Base-by-base conservation (phyloP, 2,113 vertebrate species). In the Chloroceryle aenea region DNA sequence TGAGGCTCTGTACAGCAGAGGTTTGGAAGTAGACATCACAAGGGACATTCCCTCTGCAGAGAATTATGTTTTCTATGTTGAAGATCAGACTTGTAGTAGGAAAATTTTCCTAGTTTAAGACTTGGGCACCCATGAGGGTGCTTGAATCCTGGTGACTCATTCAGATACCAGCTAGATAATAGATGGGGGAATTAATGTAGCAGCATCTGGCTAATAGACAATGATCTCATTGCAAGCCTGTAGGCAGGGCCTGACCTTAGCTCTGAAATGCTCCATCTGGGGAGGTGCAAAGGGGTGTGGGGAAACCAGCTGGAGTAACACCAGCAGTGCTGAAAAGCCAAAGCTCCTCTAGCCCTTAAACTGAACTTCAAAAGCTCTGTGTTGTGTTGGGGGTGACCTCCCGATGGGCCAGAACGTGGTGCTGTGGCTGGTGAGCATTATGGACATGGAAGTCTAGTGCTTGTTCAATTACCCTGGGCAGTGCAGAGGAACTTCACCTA, bases 371-470 rank as follows among this genome's bases (percentile, higher is more conserved):
- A 26, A 17, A 8, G 5, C n/a, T 34, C 25, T 11, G 8, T 34
- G 38, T 47, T 80, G 20, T 23, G 21, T 61, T 61, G 30, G 14
- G 13, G 32, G 34, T 12, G 34, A 40, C 61, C 17, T 74, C 25
- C 17, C 0, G 0, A 4, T 5, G 16, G 23, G n/a, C 47, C 38
- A 26, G 29, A 61, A 67, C 0, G 0, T 15, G 27, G 19, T 20
- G 34, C 4, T 1, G 47, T 23, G 40, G 47, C 11, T 69, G 83
- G 14, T 55, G 40, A 75, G 26, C 62, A 50, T 18, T 25, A 36
- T 3, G 21, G 27, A 12, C 7, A 17, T 55, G 53, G 47, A 61
- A 55, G 13, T 32, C 0, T 14, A 12, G 7, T 17, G 14, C 55
- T 74, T 53, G 53, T 73, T 62, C 68, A 48, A 40, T 36, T 42